Conservation (phyloP, 2,797 vertebrate genomes). For the Alcedo atthis region DNA sequence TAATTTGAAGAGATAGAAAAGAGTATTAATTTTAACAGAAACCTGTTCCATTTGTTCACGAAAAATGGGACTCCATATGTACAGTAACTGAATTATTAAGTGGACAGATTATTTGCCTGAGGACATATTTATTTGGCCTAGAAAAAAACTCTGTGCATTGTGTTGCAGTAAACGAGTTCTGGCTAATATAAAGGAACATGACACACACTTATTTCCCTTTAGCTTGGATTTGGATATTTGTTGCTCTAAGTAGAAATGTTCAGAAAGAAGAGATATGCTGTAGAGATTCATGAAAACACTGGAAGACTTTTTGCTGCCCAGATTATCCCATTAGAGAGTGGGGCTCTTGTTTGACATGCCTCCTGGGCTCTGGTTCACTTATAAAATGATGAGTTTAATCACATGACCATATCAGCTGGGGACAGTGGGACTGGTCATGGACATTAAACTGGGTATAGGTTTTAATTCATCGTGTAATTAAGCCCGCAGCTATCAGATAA, state of each 20-base stretch:
- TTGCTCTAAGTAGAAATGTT: not conserved
- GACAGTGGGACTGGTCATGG: not conserved
- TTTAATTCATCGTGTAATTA: not conserved
- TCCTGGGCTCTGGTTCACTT: not conserved
- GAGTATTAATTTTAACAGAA: constrained; percentile 41
- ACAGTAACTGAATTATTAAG: constrained; percentile 73
- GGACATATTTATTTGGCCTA: constrained; percentile 64
- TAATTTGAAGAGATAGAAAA: constrained; percentile 29
- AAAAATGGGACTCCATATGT: constrained; percentile 71
- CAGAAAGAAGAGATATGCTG: not conserved
- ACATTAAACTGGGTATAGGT: not conserved
- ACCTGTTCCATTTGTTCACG: constrained; percentile 30
- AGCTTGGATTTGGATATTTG: not conserved
- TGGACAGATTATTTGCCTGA: constrained; percentile 68
- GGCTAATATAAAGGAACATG: not conserved
- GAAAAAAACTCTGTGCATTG: constrained; percentile 53
- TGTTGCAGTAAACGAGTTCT: constrained; percentile 14
- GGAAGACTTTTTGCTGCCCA: not conserved
- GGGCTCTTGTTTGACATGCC: not conserved
- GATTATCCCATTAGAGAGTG: not conserved
- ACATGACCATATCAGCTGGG: not conserved
- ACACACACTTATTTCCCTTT: not conserved
- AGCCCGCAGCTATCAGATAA: not conserved
- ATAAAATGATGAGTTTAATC: constrained; percentile 8
- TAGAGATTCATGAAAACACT: not conserved